Base-by-base conservation (phyloP, 2,888 invertebrate species). In the Syrista parreyssii region DNA sequence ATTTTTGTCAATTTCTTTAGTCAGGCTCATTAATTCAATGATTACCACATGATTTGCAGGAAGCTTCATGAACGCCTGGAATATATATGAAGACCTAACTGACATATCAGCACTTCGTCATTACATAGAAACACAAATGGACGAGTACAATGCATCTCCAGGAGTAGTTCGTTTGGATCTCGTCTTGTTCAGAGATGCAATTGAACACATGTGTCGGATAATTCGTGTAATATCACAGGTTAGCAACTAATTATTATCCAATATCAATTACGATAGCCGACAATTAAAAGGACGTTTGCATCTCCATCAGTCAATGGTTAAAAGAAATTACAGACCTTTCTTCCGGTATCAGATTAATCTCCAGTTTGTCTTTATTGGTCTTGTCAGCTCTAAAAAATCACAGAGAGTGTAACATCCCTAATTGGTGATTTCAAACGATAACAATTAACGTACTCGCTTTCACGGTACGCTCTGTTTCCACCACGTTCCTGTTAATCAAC, bases 131-230 rank as follows among this genome's bases (percentile, higher is more conserved):
- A 92, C 92, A 74, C 94, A 94, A 85, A 92, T 97, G 92, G 95
- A 95, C 74, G 96, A 96, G 86, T 96, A 97, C 92, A 98, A 98
- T 92, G 93, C 94, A 74, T 94, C 94, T 12, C 96, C 96, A 0
- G 97, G 97, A 1, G 95, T 95, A 34, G 94, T 96, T 4, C 94
- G 94, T 85, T 95, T 97, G 94, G 95, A 97, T 89, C 92, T 98
- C 79, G 97, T 98, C 11, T 93, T 98, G 79, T 98, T 97, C 91
- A 95, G 94, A 84, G 97, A 98, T 88, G 97, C 97, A 12, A 95
- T 98, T 72, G 96, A 97, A 86, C 97, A 98, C 91, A 94, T 98
- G 77, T 95, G 96, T 80, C 94, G 96, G 82, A 95, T 98, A 79
- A 95, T 96, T 34, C 93, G 98, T 72, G 96, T 97, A 40, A 94